Evolutionary conservation across 2,797 vertebrate species (phyloP), one percentile per base, ranked within the genome.

Genomic region (Varecia variegata): DNA sequence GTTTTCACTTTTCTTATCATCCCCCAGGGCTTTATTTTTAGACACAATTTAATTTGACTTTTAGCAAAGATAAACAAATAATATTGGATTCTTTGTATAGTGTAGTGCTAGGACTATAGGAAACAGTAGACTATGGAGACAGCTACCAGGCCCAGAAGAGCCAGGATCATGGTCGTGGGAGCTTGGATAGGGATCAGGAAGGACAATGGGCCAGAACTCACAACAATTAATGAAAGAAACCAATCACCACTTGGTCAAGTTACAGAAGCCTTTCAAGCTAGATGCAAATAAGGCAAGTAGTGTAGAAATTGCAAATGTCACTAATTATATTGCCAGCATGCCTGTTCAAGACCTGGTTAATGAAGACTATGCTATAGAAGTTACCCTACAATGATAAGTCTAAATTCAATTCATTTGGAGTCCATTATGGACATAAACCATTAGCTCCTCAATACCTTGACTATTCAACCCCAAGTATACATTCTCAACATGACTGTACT

Each of bases 1-100:
- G 45, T 85, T 93, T 93, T 76, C n/a, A 73, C 21, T 94, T 93
- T 83, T 71, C 32, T 83, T 85, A 74, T 58, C 58, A 77, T 89
- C 43, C 35, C 38, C 32, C 25, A 58, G 58, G 15, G 56, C 25
- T 97, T 88, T 76, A 76, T 86, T 85, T 94, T 93, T 68, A 82
- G 25, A n/a, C 30, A 81, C 60, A 45, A 74, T 84, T 96, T 38
- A 62, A 56, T 70, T 86, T 94, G 43, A 40, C 88, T 93, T 60
- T 96, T 92, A 80, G 20, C 73, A 7, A 91, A 67, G 40, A 56
- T 52, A 68, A 87, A 91, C 68, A 35, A 68, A 54, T 77, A 71
- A 68, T 74, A 23, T 21, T 68, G 32, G 12, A 73, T 91, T 96
- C 13, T 81, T 81, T 93, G 14, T 83, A 30, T 84, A 71, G 12